Conservation (phyloP, 2,113 vertebrate genomes). For the Eulemur macaco region DNA sequence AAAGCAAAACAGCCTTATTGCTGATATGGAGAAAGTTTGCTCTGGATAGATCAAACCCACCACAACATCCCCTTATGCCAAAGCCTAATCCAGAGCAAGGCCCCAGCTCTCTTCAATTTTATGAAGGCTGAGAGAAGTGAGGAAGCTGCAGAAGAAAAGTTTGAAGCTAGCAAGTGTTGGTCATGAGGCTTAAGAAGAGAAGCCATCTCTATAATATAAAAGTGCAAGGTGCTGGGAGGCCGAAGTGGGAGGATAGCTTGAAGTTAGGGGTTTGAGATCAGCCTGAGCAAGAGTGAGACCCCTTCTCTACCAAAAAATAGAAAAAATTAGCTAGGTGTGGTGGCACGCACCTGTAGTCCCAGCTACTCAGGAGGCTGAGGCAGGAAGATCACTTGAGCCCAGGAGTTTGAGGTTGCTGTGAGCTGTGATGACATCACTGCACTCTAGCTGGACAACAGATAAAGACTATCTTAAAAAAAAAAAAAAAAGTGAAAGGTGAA, state of each 20-base stretch:
- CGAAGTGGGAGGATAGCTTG: no score
- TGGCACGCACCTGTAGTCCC: background rate
- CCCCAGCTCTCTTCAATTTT: background rate
- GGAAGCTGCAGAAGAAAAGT: background rate
- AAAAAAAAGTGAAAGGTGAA: no score
- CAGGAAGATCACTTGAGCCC: background rate
- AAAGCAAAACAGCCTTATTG: no score
- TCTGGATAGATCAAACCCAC: no score
- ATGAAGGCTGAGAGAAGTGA: background rate
- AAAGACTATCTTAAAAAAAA: no score
- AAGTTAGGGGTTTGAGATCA: no score
- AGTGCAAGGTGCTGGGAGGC: no score
- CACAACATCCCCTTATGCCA: background rate
- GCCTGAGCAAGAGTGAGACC: no score
- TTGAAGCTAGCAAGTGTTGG: background rate
- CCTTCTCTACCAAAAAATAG: no score
- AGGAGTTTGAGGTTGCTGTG: background rate
- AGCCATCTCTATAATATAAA: no score
- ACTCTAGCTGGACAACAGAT: background rate
- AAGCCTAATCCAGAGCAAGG: background rate
- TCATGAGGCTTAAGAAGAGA: background rate
- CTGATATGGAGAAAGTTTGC: no score
- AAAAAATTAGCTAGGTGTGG: no score
- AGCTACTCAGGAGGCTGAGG: background rate
- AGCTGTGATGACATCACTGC: background rate